A percentile compares a stretch with the other conserved stretches of the same genome.
These are phyloP conservation scores for Andrena hattorfiana DNA, from an alignment of 2,888 invertebrate species.

Conservation along the genomic window DNA sequence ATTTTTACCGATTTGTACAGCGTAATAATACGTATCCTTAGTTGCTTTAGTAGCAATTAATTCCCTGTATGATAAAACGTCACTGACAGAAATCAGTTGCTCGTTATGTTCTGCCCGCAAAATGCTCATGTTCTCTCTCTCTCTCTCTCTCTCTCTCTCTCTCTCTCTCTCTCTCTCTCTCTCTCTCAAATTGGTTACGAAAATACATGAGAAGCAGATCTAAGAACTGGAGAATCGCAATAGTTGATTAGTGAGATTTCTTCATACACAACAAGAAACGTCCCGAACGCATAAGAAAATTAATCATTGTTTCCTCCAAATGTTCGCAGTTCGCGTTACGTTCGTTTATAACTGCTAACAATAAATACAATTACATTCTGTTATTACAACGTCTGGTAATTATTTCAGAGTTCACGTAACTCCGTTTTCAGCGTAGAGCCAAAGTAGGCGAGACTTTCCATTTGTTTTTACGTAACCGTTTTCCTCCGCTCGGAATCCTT, in stretches of 20 bases:
- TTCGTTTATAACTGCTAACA: slow-evolving; percentile 7
- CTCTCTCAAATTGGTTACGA: background rate
- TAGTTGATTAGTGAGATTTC: slow-evolving; percentile 13
- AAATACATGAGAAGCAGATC: background rate
- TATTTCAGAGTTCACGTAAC: background rate
- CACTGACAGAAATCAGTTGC: background rate
- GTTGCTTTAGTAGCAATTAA: slow-evolving; percentile 14
- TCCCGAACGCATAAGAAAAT: slow-evolving; percentile 20
- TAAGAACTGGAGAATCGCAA: background rate
- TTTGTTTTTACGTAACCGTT: background rate
- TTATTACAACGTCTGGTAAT: background rate
- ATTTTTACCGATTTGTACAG: slow-evolving; percentile 27
- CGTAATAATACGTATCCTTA: slow-evolving; percentile 16
- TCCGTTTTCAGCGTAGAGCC: background rate
- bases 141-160: background rate
- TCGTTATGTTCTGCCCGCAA: background rate
- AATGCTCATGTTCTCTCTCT: slow-evolving; percentile 3
- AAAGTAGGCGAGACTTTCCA: background rate
- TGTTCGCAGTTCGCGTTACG: background rate
- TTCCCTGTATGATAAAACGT: slow-evolving; percentile 11
- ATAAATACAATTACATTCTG: slow-evolving; percentile 10
- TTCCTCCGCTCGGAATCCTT: background rate
- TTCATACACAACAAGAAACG: slow-evolving; percentile 5
- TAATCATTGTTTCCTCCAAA: slow-evolving; percentile 13
- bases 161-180: too few relatives aligned